phyloP scores from a whole-genome alignment of 2,888 invertebrate genomes.

The Monopis laevigella region DNA sequence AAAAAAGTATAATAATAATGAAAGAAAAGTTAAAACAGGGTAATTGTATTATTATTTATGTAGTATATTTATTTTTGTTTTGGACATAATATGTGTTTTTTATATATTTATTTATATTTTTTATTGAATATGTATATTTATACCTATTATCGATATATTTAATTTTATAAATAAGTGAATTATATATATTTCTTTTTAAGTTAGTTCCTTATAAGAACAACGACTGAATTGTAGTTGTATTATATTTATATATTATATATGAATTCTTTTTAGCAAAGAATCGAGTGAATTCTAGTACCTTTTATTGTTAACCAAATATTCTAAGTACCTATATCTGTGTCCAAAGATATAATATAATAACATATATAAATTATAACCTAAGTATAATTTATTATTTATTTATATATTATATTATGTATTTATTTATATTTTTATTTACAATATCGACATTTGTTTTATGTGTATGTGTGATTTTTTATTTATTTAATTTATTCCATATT shows the following conservation, averaged over 20 bases:
- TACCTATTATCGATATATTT: slow-evolving; percentile 25
- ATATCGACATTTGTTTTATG: slow-evolving; percentile 26
- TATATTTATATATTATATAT: slow-evolving; percentile 19
- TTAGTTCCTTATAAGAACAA: slow-evolving; percentile 23
- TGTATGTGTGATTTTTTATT: slow-evolving; percentile 34
- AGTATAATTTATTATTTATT: slow-evolving; percentile 19
- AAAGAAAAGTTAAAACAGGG: slow-evolving; percentile 11
- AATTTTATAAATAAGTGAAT: not conserved
- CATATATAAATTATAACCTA: not conserved
- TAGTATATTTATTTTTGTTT: slow-evolving; percentile 8
- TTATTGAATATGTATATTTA: slow-evolving; percentile 14
- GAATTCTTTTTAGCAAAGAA: slow-evolving; percentile 16
- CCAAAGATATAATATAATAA: slow-evolving; percentile 44
- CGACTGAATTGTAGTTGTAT: slow-evolving; percentile 28
- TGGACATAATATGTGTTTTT: slow-evolving; percentile 6
- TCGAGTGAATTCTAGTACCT: slow-evolving; percentile 19
- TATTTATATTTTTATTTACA: slow-evolving; percentile 27
- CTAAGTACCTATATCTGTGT: slow-evolving; percentile 34
- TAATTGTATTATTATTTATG: slow-evolving; percentile 10
- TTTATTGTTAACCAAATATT: slow-evolving; percentile 32
- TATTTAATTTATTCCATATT: too few relatives aligned
- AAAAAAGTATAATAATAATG: slow-evolving; percentile 2
- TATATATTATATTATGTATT: slow-evolving; percentile 21
- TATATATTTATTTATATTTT: slow-evolving; percentile 22
- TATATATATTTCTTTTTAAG: slow-evolving; percentile 20